Conservation (phyloP, 2,888 invertebrate species). For the Pyrocoelia pectoralis region DNA sequence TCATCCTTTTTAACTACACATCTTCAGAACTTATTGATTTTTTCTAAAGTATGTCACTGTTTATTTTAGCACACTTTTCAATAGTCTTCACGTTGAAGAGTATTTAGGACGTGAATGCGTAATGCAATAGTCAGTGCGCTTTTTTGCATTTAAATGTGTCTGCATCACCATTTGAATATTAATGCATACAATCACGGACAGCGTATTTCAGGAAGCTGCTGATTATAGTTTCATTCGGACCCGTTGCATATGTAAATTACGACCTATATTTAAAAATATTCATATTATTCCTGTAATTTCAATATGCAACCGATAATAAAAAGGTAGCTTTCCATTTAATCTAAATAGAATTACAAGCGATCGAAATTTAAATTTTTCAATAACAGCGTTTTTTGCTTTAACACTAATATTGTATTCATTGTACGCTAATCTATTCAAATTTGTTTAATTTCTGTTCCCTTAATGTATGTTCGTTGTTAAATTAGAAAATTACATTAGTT, state of each 20-base stretch:
- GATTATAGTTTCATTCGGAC: not conserved
- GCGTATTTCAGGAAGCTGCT: constrained; percentile 15
- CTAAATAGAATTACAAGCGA: too few species aligned
- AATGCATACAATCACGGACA: not conserved
- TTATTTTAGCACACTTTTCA: constrained; percentile 13
- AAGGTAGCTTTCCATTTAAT: constrained; percentile 8
- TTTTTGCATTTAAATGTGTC: constrained; percentile 24
- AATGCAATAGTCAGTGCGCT: constrained; percentile 15
- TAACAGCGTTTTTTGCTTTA: too few species aligned
- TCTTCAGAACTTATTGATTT: not conserved
- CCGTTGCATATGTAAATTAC: constrained; percentile 15
- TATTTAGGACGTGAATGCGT: constrained; percentile 4
- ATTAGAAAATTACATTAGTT: too few species aligned
- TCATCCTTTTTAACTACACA: constrained; percentile 21
- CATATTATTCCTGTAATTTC: not conserved
- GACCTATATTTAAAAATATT: constrained; percentile 11
- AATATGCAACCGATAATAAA: not conserved
- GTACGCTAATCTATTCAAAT: too few species aligned
- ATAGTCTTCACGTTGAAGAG: constrained; percentile 7
- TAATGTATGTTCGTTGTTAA: too few species aligned
- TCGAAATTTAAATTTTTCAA: not conserved
- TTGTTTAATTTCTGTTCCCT: too few species aligned
- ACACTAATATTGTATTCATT: too few species aligned
- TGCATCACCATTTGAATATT: constrained; percentile 23
- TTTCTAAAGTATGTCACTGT: too few species aligned